Conservation (phyloP, 2,113 vertebrate species). For the Fulmarus glacialis region DNA sequence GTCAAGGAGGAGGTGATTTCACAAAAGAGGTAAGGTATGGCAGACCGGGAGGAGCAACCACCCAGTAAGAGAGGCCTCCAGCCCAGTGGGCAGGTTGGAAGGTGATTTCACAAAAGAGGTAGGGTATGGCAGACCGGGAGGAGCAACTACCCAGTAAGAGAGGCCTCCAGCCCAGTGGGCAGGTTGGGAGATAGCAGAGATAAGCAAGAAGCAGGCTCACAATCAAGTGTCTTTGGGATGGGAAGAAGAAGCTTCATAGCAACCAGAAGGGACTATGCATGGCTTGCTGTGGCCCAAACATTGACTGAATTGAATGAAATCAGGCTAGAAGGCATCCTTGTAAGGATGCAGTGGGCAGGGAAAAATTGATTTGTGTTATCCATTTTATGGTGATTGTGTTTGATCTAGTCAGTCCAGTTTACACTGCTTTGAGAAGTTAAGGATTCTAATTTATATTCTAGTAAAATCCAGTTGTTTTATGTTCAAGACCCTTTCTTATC, state of each 20-base stretch:
- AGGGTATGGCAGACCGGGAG: background rate
- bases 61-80: background rate
- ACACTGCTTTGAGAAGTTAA: background rate
- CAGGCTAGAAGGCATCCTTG: background rate
- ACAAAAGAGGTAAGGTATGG: background rate
- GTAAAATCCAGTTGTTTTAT: background rate
- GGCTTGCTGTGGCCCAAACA: background rate
- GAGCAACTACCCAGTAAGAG: background rate
- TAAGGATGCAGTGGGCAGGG: background rate
- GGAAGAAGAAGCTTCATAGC: background rate
- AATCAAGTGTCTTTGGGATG: background rate
- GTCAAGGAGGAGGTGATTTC: background rate
- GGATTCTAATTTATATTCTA: background rate
- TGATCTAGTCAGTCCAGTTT: background rate
- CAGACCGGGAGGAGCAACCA: background rate
- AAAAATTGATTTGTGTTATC: background rate
- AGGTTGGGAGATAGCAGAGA: background rate
- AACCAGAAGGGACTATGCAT: background rate
- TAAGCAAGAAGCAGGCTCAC: background rate
- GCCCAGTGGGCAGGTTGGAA: too few species aligned
- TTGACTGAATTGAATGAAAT: background rate
- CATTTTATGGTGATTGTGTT: background rate
- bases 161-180: background rate
- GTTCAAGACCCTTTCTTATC: background rate
- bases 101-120: background rate